Percentiles rank a stretch among this genome's conserved stretches.
These are phyloP conservation scores for Rhyzopertha dominica DNA, from an alignment of 1,140 invertebrate species.

Conservation along the genomic window DNA sequence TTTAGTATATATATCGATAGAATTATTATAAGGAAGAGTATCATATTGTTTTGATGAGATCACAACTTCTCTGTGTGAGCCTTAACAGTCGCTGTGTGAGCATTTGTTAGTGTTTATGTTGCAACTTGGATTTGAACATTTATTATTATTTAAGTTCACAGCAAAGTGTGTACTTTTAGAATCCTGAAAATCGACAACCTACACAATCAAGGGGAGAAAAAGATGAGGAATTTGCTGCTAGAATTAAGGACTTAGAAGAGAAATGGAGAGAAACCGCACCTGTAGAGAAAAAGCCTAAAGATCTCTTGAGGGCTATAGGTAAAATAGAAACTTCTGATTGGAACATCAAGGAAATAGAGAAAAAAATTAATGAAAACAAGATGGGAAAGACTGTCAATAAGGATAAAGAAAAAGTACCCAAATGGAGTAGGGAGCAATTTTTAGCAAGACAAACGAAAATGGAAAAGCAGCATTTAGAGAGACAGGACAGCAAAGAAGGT, in stretches of 20 bases:
- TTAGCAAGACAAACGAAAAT: slow-evolving; percentile 73
- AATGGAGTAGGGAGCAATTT: slow-evolving; percentile 86
- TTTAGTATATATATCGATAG: too few relatives aligned
- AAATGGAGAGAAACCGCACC: slow-evolving; percentile 55
- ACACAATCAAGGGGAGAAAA: slow-evolving; percentile 51
- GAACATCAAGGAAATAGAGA: slow-evolving; percentile 87
- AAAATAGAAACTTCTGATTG: slow-evolving; percentile 88
- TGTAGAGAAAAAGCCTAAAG: slow-evolving; percentile 75
- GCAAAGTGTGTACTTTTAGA: too few relatives aligned
- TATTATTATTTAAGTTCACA: too few relatives aligned
- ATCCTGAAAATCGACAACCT: slow-evolving; percentile 58
- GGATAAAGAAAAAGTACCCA: slow-evolving; percentile 75
- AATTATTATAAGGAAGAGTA: too few relatives aligned
- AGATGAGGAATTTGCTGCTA: slow-evolving; percentile 66
- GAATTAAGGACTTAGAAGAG: slow-evolving; percentile 64
- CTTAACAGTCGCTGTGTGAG: too few relatives aligned
- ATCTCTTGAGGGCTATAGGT: slow-evolving; percentile 79
- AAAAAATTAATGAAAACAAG: slow-evolving; percentile 83
- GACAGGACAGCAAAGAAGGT: slow-evolving; percentile 54
- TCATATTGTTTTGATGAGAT: too few relatives aligned
- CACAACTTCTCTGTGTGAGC: too few relatives aligned
- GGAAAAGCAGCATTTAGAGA: slow-evolving; percentile 58
- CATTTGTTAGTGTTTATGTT: too few relatives aligned
- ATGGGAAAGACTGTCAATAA: slow-evolving; percentile 61
- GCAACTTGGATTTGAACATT: too few relatives aligned